phyloP scores from a whole-genome alignment of 1,140 invertebrate genomes.

The Sarcophaga peregrina region DNA sequence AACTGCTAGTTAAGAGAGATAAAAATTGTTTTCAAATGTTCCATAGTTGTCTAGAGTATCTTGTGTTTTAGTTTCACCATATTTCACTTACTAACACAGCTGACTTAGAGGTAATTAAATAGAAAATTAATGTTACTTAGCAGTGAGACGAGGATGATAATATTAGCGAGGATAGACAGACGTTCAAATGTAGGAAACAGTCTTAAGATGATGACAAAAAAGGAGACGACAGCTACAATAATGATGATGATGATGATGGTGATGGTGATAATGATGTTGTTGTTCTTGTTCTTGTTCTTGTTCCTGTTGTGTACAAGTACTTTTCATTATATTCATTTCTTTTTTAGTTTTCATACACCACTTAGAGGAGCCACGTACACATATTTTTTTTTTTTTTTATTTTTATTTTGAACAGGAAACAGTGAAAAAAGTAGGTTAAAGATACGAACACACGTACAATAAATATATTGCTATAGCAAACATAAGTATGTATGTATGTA shows the following conservation, averaged over 20 bases:
- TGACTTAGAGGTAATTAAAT: not conserved
- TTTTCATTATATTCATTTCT: not conserved
- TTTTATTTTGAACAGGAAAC: not conserved
- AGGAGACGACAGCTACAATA: not conserved
- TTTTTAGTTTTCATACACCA: not conserved
- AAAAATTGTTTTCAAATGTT: no score
- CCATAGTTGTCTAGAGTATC: no score
- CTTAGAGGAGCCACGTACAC: not conserved
- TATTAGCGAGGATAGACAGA: not conserved
- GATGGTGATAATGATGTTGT: not conserved
- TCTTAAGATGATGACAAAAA: not conserved
- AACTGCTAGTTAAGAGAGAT: no score
- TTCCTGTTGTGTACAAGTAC: not conserved
- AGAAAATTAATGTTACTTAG: not conserved
- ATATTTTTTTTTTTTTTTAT: no score
- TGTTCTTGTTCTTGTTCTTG: not conserved
- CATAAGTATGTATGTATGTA: not conserved
- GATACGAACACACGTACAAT: not conserved
- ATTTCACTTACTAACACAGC: no score
- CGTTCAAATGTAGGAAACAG: not conserved
- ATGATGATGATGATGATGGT: not conserved
- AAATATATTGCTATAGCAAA: no score
- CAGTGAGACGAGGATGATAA: not conserved
- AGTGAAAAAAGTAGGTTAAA: slow-evolving; percentile 6
- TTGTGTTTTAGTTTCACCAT: no score